Base-by-base conservation (phyloP, 2,113 vertebrate species). In the Camelus bactrianus region DNA sequence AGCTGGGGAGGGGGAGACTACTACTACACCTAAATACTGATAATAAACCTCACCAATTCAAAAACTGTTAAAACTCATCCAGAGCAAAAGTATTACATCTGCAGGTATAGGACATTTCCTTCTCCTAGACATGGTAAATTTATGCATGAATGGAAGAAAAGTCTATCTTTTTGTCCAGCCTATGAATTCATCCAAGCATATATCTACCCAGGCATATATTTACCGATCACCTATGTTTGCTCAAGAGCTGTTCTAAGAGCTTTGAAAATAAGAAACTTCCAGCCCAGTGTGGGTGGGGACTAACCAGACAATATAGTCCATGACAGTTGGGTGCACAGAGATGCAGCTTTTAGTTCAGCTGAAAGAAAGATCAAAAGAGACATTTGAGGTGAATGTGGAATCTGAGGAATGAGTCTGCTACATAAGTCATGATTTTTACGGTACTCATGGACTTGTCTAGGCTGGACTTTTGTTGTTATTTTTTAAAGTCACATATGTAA, bases 251-350 rank as follows among this genome's bases (percentile, higher is more conserved):
- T n/a, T 42, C 32, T 73, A 82, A 77, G 19, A 85, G 24, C 56
- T 83, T 58, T 80, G 35, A 95, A 93, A 89, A 89, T 46, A 92
- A 86, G 22, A 81, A 70, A 75, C 22, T 32, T 93, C 17, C n/a
- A 95, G 72, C 17, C 81, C 52, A 69, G 6, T 15, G n/a, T 0
- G 46, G 24, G n/a, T 9, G 67, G 38, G 50, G 3, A 2, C 17
- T 38, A 79, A 92, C 30, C 85, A 75, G 67, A 48, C 12, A 93
- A 90, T n/a, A 89, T 46, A 69, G 67, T 62, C 14, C 58, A 54
- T 42, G 46, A 91, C 50, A 69, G 54, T 54, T 2, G 5, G 60
- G 12, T 77, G 32, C 26, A 88, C 52, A 88, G 76, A 90, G 17
- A 87, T 62, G 35, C 6, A 62, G 28, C 62, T 82, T 35, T 87